Percentiles rank a stretch among this genome's conserved stretches.
Evolutionary conservation across 2,113 vertebrate genomes (phyloP).

Genomic region (Falcunculus frontatus): DNA sequence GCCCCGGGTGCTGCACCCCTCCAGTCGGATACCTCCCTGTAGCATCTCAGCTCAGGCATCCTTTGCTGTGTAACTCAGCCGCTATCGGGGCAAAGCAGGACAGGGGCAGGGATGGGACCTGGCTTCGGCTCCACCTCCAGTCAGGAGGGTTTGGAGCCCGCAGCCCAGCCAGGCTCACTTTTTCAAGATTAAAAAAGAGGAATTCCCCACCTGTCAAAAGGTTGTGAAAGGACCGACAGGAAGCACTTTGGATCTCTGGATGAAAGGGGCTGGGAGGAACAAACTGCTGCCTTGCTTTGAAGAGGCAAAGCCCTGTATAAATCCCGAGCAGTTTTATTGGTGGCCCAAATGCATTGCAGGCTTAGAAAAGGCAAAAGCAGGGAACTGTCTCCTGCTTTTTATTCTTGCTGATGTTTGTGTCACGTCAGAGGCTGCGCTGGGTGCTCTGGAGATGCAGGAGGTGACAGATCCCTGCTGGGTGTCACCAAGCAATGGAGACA

Average conservation of each 20-base stretch:
- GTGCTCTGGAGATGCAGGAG: not conserved
- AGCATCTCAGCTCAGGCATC: rapidly evolving
- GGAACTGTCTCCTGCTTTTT: not conserved
- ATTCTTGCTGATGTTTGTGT: not conserved
- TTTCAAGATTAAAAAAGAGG: not conserved
- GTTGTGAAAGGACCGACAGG: not conserved
- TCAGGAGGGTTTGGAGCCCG: not conserved
- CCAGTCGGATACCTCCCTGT: rapidly evolving
- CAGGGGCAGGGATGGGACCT: not conserved
- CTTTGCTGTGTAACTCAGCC: rapidly evolving
- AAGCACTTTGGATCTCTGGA: not conserved
- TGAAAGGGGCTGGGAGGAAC: not conserved
- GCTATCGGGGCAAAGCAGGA: rapidly evolving
- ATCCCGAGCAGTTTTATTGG: not conserved
- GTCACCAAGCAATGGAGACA: not conserved
- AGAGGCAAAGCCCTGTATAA: not conserved
- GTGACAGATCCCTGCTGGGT: not conserved
- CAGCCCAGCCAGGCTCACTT: rapidly evolving
- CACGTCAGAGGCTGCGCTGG: not conserved
- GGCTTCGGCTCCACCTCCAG: not conserved
- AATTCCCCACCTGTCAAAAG: not conserved
- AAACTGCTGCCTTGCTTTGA: not conserved
- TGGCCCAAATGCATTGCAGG: rapidly evolving
- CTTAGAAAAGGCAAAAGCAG: not conserved
- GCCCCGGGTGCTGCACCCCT: not conserved